Evolutionary conservation across 2,888 invertebrate species (phyloP).

Genomic region (Monopis laevigella): DNA sequence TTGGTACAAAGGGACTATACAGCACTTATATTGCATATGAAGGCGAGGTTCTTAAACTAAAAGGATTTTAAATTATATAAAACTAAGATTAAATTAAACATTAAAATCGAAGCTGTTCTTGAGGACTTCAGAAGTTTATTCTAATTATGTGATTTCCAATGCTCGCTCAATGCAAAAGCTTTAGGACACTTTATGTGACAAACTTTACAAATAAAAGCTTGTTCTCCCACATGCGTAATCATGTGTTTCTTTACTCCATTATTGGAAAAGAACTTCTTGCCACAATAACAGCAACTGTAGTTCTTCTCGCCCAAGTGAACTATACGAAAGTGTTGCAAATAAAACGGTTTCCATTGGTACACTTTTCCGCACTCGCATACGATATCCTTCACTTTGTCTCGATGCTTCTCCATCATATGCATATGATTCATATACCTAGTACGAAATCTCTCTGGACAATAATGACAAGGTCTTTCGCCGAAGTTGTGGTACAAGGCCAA

Average conservation of each 20-base stretch:
- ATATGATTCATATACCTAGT: slow-evolving; percentile 26
- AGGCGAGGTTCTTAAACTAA: too few species aligned
- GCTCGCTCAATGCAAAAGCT: too few species aligned
- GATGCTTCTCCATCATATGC: slow-evolving; percentile 31
- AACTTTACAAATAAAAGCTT: too few species aligned
- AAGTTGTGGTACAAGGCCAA: background rate
- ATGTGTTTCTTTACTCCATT: slow-evolving; percentile 26
- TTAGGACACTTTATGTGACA: too few species aligned
- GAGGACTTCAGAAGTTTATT: too few species aligned
- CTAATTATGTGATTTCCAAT: too few species aligned
- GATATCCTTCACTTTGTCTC: slow-evolving; percentile 26
- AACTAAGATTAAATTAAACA: too few species aligned
- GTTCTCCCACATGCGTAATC: slow-evolving; percentile 22
- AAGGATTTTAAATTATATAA: too few species aligned
- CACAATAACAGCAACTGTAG: slow-evolving; percentile 27
- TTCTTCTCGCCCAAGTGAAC: slow-evolving; percentile 35
- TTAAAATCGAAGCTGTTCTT: too few species aligned
- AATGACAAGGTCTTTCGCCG: slow-evolving; percentile 24
- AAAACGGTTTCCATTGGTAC: slow-evolving; percentile 49
- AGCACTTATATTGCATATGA: too few species aligned
- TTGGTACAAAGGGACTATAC: too few species aligned
- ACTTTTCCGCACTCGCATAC: slow-evolving; percentile 31
- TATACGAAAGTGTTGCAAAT: slow-evolving; percentile 40
- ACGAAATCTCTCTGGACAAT: slow-evolving; percentile 31
- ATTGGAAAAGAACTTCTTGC: slow-evolving; percentile 22